Percentiles rank a stretch among this genome's conserved stretches.
Evolutionary conservation across 2,888 invertebrate species (phyloP).

Genomic region (Erebia palarica): DNA sequence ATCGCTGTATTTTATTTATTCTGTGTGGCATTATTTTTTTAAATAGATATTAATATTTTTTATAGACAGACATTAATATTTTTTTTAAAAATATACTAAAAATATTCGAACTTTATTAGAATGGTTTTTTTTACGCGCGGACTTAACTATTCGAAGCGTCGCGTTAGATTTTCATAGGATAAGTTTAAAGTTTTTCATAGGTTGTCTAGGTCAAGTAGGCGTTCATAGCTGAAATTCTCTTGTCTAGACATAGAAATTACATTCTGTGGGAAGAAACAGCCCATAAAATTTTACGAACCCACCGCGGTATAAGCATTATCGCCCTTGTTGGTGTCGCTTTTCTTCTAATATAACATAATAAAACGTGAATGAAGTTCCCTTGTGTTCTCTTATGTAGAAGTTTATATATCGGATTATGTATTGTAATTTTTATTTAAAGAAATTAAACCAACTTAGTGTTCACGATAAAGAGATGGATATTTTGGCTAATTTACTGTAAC

Average conservation of each 20-base stretch:
- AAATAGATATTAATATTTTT: too few relatives aligned
- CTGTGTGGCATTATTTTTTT: background rate
- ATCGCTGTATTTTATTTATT: background rate
- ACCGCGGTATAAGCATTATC: slow-evolving; percentile 67
- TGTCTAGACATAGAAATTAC: background rate
- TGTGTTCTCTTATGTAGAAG: slow-evolving; percentile 25
- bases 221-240: background rate
- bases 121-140: too few relatives aligned
- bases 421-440: background rate
- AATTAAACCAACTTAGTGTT: background rate
- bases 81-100: too few relatives aligned
- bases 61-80: too few relatives aligned
- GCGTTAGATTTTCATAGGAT: too few relatives aligned
- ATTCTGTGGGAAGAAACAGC: slow-evolving; percentile 29
- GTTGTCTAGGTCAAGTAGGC: too few relatives aligned
- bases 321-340: slow-evolving; percentile 70
- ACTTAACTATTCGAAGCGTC: too few relatives aligned
- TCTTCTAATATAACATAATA: slow-evolving; percentile 48
- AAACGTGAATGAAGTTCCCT: slow-evolving; percentile 47
- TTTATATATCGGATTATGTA: background rate
- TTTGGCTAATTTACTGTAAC: too few relatives aligned
- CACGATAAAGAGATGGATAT: too few relatives aligned
- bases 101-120: too few relatives aligned
- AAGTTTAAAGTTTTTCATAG: too few relatives aligned
- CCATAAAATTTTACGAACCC: slow-evolving; percentile 77